phyloP scores from a whole-genome alignment of 35 echinoderm and acorn worm genomes.

The Nesometra sesokonis region DNA sequence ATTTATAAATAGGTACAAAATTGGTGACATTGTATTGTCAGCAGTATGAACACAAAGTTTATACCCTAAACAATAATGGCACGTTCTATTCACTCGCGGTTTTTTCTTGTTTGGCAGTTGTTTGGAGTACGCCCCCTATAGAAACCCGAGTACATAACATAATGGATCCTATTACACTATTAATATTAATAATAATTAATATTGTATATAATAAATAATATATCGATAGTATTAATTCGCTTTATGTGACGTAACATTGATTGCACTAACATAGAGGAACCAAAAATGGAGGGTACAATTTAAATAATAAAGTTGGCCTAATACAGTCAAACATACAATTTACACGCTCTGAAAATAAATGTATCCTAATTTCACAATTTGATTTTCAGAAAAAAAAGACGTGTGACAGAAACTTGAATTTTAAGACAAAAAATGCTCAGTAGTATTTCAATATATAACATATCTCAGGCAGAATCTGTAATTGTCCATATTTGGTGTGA shows the following conservation, averaged over 20 bases:
- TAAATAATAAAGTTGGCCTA: too few relatives aligned
- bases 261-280: not conserved
- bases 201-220: too few relatives aligned
- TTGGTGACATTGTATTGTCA: not conserved
- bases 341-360: too few relatives aligned
- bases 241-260: not conserved
- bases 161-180: not conserved
- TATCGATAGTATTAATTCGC: too few relatives aligned
- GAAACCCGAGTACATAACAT: not conserved
- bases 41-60: not conserved
- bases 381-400: too few relatives aligned
- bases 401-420: too few relatives aligned
- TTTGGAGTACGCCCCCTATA: not conserved
- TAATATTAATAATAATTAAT: not conserved
- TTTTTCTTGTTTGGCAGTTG: not conserved
- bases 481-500: too few relatives aligned
- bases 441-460: too few relatives aligned
- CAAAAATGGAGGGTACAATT: not conserved
- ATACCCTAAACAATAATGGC: not conserved
- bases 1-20: slow-evolving; percentile 1
- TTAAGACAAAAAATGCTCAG: too few relatives aligned
- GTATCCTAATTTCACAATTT: too few relatives aligned
- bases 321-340: too few relatives aligned
- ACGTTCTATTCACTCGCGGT: not conserved
- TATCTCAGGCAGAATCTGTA: too few relatives aligned